These are phyloP conservation scores for Botrylloides violaceus DNA, from an alignment of 23 tunicate genomes.

Conservation along the genomic window DNA sequence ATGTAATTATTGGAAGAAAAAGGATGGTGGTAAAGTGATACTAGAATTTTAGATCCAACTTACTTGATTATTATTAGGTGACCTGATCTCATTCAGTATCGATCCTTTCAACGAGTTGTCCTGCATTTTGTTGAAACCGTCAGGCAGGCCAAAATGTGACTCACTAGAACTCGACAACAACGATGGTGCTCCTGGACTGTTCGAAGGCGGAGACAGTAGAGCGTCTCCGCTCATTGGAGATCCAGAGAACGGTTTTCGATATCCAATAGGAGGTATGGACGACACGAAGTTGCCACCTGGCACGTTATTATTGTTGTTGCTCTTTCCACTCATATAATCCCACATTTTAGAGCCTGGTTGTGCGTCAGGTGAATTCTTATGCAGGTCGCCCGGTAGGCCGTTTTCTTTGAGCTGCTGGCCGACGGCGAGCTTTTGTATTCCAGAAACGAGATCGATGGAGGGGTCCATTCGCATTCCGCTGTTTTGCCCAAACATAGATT, in stretches of 20 bases:
- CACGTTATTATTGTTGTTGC: background rate
- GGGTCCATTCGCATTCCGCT: background rate
- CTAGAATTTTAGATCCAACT: too few species aligned
- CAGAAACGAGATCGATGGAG: slow-evolving; percentile 18
- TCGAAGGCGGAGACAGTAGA: slow-evolving; percentile 14
- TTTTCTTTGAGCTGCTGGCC: slow-evolving; percentile 14
- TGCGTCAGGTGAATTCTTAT: background rate
- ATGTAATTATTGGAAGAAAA: too few species aligned
- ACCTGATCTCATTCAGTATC: background rate
- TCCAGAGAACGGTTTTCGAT: slow-evolving; percentile 37
- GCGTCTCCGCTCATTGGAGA: slow-evolving; percentile 22
- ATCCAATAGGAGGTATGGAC: slow-evolving; percentile 62
- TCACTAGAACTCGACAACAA: slow-evolving; percentile 10
- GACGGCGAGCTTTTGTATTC: slow-evolving; percentile 20
- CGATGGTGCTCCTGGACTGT: slow-evolving; percentile 1
- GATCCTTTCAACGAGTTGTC: slow-evolving; percentile 22
- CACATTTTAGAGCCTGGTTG: slow-evolving; percentile 15
- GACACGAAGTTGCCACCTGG: background rate
- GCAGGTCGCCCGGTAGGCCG: background rate
- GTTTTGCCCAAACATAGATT: slow-evolving; percentile 15
- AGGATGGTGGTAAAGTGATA: too few species aligned
- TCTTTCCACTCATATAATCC: slow-evolving; percentile 19
- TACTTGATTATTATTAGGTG: slow-evolving; percentile 3
- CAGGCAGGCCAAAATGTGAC: background rate
- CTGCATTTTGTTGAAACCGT: background rate